Evolutionary conservation across 2,113 vertebrate species (phyloP).

Genomic region (Cercopithecus mona): DNA sequence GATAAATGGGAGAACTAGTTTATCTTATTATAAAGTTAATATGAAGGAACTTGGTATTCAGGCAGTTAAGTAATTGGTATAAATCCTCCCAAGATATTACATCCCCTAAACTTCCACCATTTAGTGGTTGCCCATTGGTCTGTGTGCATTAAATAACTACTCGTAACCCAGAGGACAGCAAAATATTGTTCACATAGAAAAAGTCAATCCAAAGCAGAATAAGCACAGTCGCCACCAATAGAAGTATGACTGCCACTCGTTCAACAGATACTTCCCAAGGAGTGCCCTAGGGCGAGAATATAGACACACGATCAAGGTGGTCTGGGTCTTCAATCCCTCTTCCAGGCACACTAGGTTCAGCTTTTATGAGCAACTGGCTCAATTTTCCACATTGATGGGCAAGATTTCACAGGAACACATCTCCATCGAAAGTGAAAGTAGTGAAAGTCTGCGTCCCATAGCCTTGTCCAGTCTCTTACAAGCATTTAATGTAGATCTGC

Average conservation of each 20-base stretch:
- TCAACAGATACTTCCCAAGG: neutral
- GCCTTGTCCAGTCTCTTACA: neutral
- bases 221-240: neutral
- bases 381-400: neutral
- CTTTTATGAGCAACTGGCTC: neutral
- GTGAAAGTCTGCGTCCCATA: neutral
- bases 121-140: neutral
- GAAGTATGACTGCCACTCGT: neutral
- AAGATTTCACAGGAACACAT: neutral
- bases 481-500: neutral
- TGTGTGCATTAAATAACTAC: neutral
- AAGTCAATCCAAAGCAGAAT: neutral
- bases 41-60: constrained; percentile 16
- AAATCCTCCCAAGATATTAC: constrained; percentile 35
- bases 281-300: rapidly evolving
- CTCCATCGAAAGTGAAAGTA: neutral
- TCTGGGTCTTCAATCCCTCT: neutral
- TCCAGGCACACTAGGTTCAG: neutral
- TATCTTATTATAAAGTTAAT: constrained; percentile 55
- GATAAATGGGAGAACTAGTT: constrained; percentile 49
- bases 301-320: rapidly evolving
- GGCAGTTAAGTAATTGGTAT: constrained; percentile 50
- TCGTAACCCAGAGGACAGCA: neutral
- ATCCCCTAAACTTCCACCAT: constrained; percentile 11
- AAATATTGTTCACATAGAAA: neutral